These are phyloP conservation scores for Orientallactaga sibirica DNA, from an alignment of 2,797 vertebrate species.

Conservation along the genomic window DNA sequence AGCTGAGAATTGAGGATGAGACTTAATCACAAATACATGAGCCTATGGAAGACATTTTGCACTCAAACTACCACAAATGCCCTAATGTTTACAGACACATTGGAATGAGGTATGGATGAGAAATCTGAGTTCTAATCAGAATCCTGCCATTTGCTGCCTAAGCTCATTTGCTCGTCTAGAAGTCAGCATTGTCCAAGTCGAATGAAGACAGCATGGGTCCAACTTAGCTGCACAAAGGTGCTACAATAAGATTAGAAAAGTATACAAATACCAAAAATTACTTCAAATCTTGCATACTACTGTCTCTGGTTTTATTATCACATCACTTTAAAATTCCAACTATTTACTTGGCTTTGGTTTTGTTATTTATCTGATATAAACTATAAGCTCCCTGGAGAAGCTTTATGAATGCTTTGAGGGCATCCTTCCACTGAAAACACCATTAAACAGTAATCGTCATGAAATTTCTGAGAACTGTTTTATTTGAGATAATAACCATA, in stretches of 20 bases:
- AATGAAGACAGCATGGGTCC: slow-evolving; percentile 15
- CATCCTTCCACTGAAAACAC: slow-evolving; percentile 61
- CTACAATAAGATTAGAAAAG: slow-evolving; percentile 1
- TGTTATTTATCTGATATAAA: slow-evolving; percentile 67
- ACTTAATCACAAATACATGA: too few species aligned
- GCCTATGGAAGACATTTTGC: too few species aligned
- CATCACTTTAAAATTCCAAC: slow-evolving; percentile 62
- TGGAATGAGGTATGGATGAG: neutral
- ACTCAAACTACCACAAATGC: neutral
- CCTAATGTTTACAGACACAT: neutral
- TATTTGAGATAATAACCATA: slow-evolving; percentile 71
- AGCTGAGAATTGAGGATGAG: too few species aligned
- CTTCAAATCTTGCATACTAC: neutral
- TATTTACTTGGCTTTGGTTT: slow-evolving; percentile 30
- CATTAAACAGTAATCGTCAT: slow-evolving; percentile 69
- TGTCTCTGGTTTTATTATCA: slow-evolving; percentile 45
- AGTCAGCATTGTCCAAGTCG: neutral
- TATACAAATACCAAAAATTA: neutral
- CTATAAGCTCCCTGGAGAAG: slow-evolving; percentile 65
- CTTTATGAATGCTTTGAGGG: slow-evolving; percentile 40
- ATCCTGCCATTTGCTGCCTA: neutral
- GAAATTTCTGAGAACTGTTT: slow-evolving; percentile 72
- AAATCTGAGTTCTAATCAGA: neutral
- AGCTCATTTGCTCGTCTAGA: neutral
- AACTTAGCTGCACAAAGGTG: neutral